Base-by-base conservation (phyloP, 1,140 invertebrate species). In the Drosophila santomea region DNA sequence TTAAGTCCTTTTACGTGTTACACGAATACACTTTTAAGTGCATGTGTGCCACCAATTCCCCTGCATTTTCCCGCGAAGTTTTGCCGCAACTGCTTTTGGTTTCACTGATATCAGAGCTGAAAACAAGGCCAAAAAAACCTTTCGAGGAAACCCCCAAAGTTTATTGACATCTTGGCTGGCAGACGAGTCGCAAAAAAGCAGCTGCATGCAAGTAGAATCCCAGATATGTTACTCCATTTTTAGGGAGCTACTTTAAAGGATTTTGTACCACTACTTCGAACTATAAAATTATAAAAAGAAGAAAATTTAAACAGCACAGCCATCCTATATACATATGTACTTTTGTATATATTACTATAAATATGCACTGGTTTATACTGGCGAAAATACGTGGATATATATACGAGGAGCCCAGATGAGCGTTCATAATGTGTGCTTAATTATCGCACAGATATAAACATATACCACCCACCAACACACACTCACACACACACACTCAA, bases 1-100 rank as follows among this genome's bases (percentile, higher is more conserved):
- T 79, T 83, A 73, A 86, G 84, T 75, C 69, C 61, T 78, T 86
- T 79, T 83, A 88, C 83, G 83, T 86, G 83, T 81, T 58, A 79
- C 83, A 82, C 75, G 83, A 88, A 73, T 81, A 78, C 63, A 82
- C 48, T 78, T 71, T 71, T 71, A 73, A 80, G 76, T 84, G 80
- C 72, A 64, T 52, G 72, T 45, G 60, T 36, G 43, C 23, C 52
- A 0, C 2, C 12, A 14, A n/a, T 7, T 14, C 14, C 20, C 47
- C 20, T 8, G 28, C 32, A 17, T 17, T 17, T 17, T 17, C 17
- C 17, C 32, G 32, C 38, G 14, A 39, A 14, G 7, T 25, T 39
- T 39, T 50, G 17, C 63, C 4, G 44, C 38, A 35, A 36, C 17
- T 32, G 17, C 4, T 66, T 25, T 66, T n/a, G 61, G 67, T 57